phyloP scores from a whole-genome alignment of 2,888 invertebrate species.

The Chrysomela aeneicollis region DNA sequence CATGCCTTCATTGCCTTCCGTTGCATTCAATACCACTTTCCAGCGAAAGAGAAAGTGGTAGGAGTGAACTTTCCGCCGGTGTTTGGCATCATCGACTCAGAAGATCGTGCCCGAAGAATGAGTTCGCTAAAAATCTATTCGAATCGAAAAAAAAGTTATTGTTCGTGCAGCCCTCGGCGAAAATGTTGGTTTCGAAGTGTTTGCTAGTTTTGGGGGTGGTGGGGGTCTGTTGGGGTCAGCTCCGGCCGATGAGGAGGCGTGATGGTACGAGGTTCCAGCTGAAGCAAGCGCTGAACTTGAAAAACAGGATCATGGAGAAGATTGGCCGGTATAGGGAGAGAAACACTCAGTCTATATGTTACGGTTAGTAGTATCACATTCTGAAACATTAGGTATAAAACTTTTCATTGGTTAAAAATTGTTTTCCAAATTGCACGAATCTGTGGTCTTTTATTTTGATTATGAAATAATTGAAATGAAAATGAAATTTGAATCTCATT shows the following conservation, averaged over 20 bases:
- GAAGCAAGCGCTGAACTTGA: slow-evolving; percentile 48
- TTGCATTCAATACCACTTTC: slow-evolving; percentile 26
- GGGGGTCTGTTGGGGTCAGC: slow-evolving; percentile 37
- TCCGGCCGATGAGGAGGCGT: slow-evolving; percentile 36
- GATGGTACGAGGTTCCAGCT: slow-evolving; percentile 39
- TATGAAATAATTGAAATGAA: too few relatives aligned
- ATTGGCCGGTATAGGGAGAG: slow-evolving; percentile 47
- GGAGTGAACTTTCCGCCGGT: slow-evolving; percentile 29
- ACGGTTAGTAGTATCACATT: slow-evolving; percentile 45
- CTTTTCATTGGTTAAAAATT: slow-evolving; percentile 12
- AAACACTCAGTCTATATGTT: slow-evolving; percentile 52
- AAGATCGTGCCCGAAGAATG: slow-evolving; percentile 7
- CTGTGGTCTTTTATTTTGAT: too few relatives aligned
- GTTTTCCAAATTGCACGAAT: too few relatives aligned
- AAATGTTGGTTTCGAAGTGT: slow-evolving; percentile 20
- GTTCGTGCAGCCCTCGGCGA: background rate
- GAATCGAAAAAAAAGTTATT: background rate
- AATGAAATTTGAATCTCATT: too few relatives aligned
- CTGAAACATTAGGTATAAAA: slow-evolving; percentile 1
- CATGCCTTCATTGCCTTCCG: background rate
- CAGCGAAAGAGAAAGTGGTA: slow-evolving; percentile 39
- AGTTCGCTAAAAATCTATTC: slow-evolving; percentile 6
- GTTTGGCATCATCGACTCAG: slow-evolving; percentile 13
- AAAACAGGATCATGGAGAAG: slow-evolving; percentile 47
- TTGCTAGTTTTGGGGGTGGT: slow-evolving; percentile 19